phyloP scores from a whole-genome alignment of 2,797 vertebrate species.

The Lepidocolaptes lacrymiger region DNA sequence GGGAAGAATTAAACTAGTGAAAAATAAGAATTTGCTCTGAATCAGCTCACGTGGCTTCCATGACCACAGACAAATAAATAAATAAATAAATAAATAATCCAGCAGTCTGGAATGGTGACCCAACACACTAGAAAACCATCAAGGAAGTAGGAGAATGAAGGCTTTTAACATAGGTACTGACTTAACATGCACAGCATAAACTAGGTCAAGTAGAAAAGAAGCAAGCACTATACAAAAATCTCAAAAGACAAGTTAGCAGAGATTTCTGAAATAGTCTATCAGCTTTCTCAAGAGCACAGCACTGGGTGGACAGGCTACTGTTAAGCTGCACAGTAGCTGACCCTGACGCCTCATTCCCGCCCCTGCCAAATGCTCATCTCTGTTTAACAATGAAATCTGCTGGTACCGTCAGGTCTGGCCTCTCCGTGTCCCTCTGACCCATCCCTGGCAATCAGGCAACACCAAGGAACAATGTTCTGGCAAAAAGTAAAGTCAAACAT shows the following conservation, averaged over 20 bases:
- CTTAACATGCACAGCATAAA: neutral
- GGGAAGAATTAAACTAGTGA: neutral
- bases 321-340: neutral
- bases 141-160: neutral
- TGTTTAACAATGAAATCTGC: neutral
- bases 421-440: neutral
- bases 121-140: conserved; percentile 39
- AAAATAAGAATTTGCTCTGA: neutral
- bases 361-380: neutral
- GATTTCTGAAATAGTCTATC: neutral
- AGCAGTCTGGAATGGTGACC: neutral
- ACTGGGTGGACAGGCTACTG: neutral
- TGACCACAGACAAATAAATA: neutral
- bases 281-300: neutral
- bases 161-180: neutral
- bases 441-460: neutral
- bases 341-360: neutral
- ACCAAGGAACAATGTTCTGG: neutral
- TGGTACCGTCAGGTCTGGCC: neutral
- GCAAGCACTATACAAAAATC: neutral
- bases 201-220: conserved; percentile 56
- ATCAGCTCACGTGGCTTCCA: neutral
- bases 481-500: neutral
- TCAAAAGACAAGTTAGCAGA: conserved; percentile 18
- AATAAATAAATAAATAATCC: neutral